Percentiles rank a stretch among this genome's conserved stretches.
phyloP scores from a whole-genome alignment of 2,888 invertebrate genomes.

The Thumatha senex region DNA sequence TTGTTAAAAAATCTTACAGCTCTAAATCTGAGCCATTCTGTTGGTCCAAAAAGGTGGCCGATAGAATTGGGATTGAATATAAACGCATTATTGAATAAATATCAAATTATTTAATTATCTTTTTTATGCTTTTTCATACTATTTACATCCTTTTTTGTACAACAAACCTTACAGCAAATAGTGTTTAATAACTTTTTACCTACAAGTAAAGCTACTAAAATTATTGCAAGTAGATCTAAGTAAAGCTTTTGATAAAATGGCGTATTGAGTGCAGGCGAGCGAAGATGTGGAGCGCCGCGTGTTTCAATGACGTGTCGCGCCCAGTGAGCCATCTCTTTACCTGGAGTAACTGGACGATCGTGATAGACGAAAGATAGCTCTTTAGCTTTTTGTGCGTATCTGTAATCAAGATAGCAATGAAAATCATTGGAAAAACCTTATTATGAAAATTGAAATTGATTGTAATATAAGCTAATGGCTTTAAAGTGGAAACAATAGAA shows the following conservation, averaged over 20 bases:
- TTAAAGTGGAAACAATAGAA: too few species aligned
- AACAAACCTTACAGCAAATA: neutral
- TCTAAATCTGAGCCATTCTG: too few species aligned
- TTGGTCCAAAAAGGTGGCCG: too few species aligned
- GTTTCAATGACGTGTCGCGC: slow-evolving; percentile 49
- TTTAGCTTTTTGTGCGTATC: slow-evolving; percentile 42
- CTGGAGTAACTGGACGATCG: slow-evolving; percentile 44
- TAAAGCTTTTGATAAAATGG: slow-evolving; percentile 54
- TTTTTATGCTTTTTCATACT: neutral
- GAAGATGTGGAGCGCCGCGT: slow-evolving; percentile 48
- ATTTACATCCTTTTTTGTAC: neutral
- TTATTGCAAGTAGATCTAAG: slow-evolving; percentile 33
- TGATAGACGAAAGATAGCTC: slow-evolving; percentile 48
- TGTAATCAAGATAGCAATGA: slow-evolving; percentile 10
- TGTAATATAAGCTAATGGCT: too few species aligned
- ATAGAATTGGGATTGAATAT: too few species aligned
- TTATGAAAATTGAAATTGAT: too few species aligned
- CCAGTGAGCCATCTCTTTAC: slow-evolving; percentile 49
- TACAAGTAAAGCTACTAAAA: slow-evolving; percentile 1
- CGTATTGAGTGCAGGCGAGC: slow-evolving; percentile 44
- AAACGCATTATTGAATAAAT: too few species aligned
- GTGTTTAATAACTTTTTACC: neutral
- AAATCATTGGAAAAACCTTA: too few species aligned
- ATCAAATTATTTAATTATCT: neutral
- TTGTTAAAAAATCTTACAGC: too few species aligned